Evolutionary conservation across 2,797 vertebrate species (phyloP).

Genomic region (Lepilemur septentrionalis): DNA sequence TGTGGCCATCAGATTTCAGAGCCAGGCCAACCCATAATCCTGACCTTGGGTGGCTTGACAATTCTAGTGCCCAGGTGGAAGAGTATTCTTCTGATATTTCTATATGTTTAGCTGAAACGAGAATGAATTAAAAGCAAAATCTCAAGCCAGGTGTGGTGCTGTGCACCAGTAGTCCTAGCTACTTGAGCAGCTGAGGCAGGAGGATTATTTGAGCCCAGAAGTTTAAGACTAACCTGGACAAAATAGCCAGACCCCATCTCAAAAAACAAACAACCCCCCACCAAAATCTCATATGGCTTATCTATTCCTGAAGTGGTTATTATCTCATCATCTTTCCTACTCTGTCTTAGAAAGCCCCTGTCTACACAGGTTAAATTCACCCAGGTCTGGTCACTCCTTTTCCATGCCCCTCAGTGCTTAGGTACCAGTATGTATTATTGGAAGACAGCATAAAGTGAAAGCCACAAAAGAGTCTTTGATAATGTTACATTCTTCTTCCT

Average conservation of each 20-base stretch:
- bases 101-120: not conserved
- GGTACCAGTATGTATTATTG: not conserved
- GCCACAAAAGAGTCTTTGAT: not conserved
- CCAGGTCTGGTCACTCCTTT: not conserved
- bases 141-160: not conserved
- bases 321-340: not conserved
- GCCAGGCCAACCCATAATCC: not conserved
- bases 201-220: not conserved
- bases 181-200: not conserved
- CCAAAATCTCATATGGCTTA: not conserved
- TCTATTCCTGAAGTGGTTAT: not conserved
- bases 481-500: not conserved
- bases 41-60: not conserved
- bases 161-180: not conserved
- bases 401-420: not conserved
- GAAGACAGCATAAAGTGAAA: constrained; percentile 2
- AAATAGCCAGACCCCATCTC: not conserved
- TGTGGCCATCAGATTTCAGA: not conserved
- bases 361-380: not conserved
- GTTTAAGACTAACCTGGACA: not conserved
- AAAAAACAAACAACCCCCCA: not conserved
- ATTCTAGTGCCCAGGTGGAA: not conserved
- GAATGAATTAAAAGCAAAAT: not conserved
- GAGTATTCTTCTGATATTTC: not conserved
- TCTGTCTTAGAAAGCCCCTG: not conserved